Conservation (phyloP, 2,113 vertebrate species). For the Rostratula benghalensis region DNA sequence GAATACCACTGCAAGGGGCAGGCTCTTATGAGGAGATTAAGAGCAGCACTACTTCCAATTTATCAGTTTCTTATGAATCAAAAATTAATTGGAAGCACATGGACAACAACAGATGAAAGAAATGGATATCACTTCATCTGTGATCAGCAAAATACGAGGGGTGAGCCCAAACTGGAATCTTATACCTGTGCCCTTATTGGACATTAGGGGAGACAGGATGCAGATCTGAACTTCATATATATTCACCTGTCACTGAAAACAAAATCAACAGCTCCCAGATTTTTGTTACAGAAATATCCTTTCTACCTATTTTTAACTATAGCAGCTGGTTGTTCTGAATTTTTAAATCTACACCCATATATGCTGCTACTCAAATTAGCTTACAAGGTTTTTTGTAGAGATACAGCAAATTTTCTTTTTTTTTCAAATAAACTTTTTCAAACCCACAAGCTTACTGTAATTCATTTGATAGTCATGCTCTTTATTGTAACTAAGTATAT, state of each 20-base stretch:
- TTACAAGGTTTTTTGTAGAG: not conserved
- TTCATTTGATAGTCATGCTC: constrained; percentile 52
- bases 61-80: constrained; percentile 28
- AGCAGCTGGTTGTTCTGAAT: not conserved
- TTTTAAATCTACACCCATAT: not conserved
- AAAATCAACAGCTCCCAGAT: not conserved
- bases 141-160: not conserved
- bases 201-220: not conserved
- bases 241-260: not conserved
- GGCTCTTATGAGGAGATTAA: not conserved
- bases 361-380: not conserved
- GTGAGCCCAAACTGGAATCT: not conserved
- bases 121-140: not conserved
- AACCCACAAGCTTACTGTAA: not conserved
- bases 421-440: constrained; percentile 1
- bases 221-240: not conserved
- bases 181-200: not conserved
- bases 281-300: not conserved
- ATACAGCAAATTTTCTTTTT: not conserved
- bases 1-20: not conserved
- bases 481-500: constrained; percentile 30
- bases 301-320: not conserved
- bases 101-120: not conserved
- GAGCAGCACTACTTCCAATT: not conserved
- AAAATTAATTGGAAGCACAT: constrained; percentile 32